phyloP scores from a whole-genome alignment of 1,140 invertebrate genomes.

The Lordiphosa stackelbergi region DNA sequence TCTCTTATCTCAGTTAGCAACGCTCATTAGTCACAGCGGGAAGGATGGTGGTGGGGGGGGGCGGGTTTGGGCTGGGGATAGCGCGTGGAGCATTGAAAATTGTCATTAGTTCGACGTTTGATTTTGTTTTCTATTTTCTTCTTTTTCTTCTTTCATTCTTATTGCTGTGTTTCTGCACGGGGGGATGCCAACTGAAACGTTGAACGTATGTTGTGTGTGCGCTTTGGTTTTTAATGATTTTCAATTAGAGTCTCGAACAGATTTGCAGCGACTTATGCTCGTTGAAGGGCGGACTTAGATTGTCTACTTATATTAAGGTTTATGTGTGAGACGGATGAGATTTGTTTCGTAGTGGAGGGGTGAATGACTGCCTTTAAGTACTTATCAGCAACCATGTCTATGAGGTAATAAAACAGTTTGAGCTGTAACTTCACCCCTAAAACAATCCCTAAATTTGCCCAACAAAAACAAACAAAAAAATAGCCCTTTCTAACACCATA shows the following conservation, averaged over 20 bases:
- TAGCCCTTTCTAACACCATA: no score
- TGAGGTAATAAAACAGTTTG: no score
- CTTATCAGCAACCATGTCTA: no score
- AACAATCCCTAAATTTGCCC: no score
- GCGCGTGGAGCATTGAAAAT: conserved; percentile 71
- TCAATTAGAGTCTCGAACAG: conserved; percentile 59
- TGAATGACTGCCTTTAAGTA: background rate
- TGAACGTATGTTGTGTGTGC: conserved; percentile 42
- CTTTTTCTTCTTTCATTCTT: conserved; percentile 1
- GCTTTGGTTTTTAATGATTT: conserved; percentile 62
- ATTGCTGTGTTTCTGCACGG: background rate
- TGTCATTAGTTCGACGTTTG: conserved; percentile 71
- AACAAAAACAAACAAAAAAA: no score
- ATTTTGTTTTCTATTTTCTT: conserved; percentile 37
- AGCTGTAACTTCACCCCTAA: no score
- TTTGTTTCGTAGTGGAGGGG: no score
- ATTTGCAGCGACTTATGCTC: conserved; percentile 42
- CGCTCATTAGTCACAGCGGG: conserved; percentile 69
- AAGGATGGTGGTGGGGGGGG: no score
- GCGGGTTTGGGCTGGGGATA: conserved; percentile 3
- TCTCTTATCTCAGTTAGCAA: conserved; percentile 66
- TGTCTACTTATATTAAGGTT: conserved; percentile 18
- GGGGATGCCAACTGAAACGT: background rate
- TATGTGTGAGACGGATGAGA: conserved; percentile 5
- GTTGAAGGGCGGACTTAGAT: conserved; percentile 22